Evolutionary conservation across 2,888 invertebrate genomes (phyloP).

Genomic region (Drosophila diplacantha): DNA sequence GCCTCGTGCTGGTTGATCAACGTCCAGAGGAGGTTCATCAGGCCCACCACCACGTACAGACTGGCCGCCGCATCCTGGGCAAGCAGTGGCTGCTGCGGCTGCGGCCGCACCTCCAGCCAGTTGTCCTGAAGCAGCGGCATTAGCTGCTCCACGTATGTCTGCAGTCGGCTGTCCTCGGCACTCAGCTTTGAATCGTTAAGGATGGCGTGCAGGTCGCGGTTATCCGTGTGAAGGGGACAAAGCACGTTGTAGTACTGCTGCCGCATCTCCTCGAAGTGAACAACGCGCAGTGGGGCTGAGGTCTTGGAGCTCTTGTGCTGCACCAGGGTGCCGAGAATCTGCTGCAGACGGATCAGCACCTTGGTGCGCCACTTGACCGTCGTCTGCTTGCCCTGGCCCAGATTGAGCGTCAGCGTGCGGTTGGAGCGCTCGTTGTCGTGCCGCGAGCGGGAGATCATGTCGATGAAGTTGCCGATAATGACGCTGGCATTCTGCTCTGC

Average conservation of each 20-base stretch:
- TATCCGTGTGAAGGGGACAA: constrained; percentile 18
- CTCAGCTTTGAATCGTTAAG: constrained; percentile 28
- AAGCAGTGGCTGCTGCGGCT: constrained; percentile 74
- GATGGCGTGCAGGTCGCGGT: constrained; percentile 23
- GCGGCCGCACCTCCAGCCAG: constrained; percentile 87
- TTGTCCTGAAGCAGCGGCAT: constrained; percentile 89
- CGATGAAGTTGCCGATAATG: constrained; percentile 88
- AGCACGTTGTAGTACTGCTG: constrained; percentile 58
- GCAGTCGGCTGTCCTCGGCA: constrained; percentile 72
- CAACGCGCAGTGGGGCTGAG: neutral
- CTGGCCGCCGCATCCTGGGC: constrained; percentile 82
- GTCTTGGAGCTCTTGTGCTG: constrained; percentile 35
- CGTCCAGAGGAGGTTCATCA: constrained; percentile 82
- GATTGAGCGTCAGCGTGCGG: constrained; percentile 83
- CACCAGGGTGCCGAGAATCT: constrained; percentile 79
- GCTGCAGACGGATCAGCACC: constrained; percentile 85
- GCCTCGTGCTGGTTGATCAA: constrained; percentile 75
- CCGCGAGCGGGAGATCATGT: constrained; percentile 88
- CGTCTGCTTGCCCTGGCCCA: constrained; percentile 83
- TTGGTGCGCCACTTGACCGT: constrained; percentile 88
- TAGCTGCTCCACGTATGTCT: constrained; percentile 82
- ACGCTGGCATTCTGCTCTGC: constrained; percentile 82
- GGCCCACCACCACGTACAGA: constrained; percentile 82
- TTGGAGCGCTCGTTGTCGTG: constrained; percentile 82
- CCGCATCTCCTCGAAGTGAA: constrained; percentile 43